phyloP scores from a whole-genome alignment of 2,797 vertebrate genomes.

The Choloepus didactylus region DNA sequence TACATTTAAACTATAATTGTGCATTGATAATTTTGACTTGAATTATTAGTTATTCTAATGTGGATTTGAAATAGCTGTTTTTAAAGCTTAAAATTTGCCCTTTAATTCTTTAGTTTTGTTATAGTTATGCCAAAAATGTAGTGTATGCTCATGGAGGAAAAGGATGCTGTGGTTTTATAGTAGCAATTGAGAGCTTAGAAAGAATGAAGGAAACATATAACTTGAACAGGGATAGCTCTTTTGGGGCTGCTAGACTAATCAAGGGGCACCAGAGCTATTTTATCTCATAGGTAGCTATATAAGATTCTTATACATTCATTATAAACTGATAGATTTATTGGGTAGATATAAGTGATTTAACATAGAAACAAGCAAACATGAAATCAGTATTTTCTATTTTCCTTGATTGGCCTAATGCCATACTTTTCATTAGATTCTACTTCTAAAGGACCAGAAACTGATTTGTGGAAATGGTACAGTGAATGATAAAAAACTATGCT shows the following conservation, averaged over 20 bases:
- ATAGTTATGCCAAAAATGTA: background rate
- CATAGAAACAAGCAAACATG: background rate
- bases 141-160: background rate
- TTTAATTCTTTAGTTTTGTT: constrained; percentile 17
- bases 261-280: constrained; percentile 23
- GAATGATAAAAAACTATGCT: background rate
- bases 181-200: background rate
- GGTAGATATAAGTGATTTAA: constrained; percentile 62
- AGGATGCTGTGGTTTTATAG: constrained; percentile 10
- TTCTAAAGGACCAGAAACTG: constrained; percentile 46
- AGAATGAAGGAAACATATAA: background rate
- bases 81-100: constrained; percentile 1
- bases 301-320: constrained; percentile 57
- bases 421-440: constrained; percentile 54
- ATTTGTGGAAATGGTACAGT: constrained; percentile 60
- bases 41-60: constrained; percentile 37
- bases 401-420: constrained; percentile 19
- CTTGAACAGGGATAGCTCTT: constrained; percentile 18
- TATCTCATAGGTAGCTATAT: background rate
- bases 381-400: constrained; percentile 68
- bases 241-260: background rate
- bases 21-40: constrained; percentile 23
- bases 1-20: background rate
- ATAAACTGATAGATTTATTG: constrained; percentile 69
- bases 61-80: constrained; percentile 53